Evolutionary conservation across 2,113 vertebrate genomes (phyloP), one percentile per base, ranked within the genome.

Genomic region (Campylomormyrus tamandua): DNA sequence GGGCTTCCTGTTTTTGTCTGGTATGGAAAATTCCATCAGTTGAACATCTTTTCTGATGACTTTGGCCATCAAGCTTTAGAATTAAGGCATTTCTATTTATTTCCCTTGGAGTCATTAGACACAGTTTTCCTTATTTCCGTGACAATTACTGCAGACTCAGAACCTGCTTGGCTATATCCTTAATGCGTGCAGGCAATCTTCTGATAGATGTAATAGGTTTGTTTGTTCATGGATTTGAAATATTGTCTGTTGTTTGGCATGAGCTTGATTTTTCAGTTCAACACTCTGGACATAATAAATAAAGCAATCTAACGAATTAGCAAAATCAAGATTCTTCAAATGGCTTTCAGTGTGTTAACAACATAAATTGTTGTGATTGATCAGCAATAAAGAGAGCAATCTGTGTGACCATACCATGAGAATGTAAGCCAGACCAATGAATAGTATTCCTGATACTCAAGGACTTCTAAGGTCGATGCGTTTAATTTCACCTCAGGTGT

Each of bases 401-500:
- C 85, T 87, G 85, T 35, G 5, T 52, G 27, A 87, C 27, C 53
- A 19, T 11, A 48, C 39, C 2, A 42, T 87, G 15, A 87, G 45
- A 53, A 56, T 24, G 27, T 52, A 87, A 56, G 50, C 45, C 5
- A 19, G 31, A 35, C 48, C 83, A 46, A 48, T 45, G 45, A 53
- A 53, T 53, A 87, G 50, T 21, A 21, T 87, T 35, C n/a, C 49
- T 56, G 27, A 7, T 53, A 46, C 10, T 62, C 6, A 66, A 62
- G 52, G 31, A 31, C 39, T 45, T 31, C 87, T 21, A 66, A 45
- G 85, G 53, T 62, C 46, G 31, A 35, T 62, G 31, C 52, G 45
- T 88, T 66, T 66, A 58, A 88, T 88, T 62, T 66, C 35, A 62
- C 53, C 87, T 88, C 53, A 45, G 52, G 87, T n/a, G 53, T 45